phyloP scores from a whole-genome alignment of 1,140 invertebrate genomes.

The Drosophila tropicalis region DNA sequence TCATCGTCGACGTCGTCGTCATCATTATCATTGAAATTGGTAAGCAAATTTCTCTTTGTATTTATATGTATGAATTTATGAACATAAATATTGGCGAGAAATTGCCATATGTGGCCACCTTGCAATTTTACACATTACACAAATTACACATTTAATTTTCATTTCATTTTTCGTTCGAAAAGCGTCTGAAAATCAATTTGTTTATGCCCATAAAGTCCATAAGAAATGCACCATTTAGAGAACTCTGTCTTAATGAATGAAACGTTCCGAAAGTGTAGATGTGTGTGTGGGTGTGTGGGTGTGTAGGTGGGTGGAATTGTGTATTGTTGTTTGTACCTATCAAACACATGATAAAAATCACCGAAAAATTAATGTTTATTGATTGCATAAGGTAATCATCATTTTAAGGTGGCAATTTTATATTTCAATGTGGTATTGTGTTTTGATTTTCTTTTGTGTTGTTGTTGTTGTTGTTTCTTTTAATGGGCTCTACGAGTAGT shows the following conservation, averaged over 20 bases:
- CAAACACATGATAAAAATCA: constrained; percentile 50
- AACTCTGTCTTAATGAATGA: constrained; percentile 41
- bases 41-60: background rate
- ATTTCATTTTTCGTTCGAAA: constrained; percentile 34
- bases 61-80: background rate
- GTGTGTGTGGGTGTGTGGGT: constrained; percentile 17
- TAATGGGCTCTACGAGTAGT: background rate
- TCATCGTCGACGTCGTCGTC: background rate
- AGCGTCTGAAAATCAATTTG: constrained; percentile 24
- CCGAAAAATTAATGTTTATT: constrained; percentile 56
- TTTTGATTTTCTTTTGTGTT: background rate
- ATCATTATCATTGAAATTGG: background rate
- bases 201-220: constrained; percentile 47
- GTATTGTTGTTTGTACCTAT: constrained; percentile 22
- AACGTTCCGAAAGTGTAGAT: background rate
- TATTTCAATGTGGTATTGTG: background rate
- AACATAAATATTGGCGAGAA: constrained; percentile 7
- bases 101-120: constrained; percentile 10
- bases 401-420: constrained; percentile 8
- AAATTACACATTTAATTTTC: constrained; percentile 8
- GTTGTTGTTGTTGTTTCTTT: background rate
- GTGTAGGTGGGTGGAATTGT: background rate
- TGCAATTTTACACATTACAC: constrained; percentile 1
- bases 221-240: constrained; percentile 35
- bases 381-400: constrained; percentile 42